Evolutionary conservation across 2,797 vertebrate genomes (phyloP).

Genomic region (Scomberomorus guttatus): DNA sequence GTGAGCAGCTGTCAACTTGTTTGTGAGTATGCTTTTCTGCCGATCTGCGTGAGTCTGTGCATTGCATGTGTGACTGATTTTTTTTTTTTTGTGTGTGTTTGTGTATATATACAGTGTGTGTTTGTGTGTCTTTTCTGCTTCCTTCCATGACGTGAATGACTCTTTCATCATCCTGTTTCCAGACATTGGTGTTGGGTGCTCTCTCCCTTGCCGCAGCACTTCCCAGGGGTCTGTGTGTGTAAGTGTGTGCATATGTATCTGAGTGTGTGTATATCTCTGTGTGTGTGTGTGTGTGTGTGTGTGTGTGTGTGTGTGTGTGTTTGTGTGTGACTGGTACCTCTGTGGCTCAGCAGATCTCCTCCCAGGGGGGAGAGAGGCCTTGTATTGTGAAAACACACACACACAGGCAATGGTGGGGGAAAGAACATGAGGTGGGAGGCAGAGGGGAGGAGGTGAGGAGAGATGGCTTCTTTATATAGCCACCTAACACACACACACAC

Average conservation of each 20-base stretch:
- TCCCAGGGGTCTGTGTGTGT: conserved; percentile 61
- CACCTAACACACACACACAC: conserved; percentile 46
- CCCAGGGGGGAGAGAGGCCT: conserved; percentile 35
- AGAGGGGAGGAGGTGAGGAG: conserved; percentile 58
- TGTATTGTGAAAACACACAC: conserved; percentile 60
- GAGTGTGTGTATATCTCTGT: too few species aligned
- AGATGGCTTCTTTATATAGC: conserved; percentile 69
- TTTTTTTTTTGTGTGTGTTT: neutral
- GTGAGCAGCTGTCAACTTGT: conserved; percentile 73
- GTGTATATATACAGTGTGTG: neutral
- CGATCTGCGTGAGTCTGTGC: conserved; percentile 15
- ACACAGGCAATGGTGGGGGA: conserved; percentile 33
- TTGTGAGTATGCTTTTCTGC: conserved; percentile 34
- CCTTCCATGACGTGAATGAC: conserved; percentile 72
- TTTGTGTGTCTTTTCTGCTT: conserved; percentile 40
- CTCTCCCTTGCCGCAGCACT: conserved; percentile 58
- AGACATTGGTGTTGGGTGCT: conserved; percentile 78
- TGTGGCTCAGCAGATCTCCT: conserved; percentile 57
- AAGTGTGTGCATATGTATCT: conserved; percentile 21
- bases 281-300: neutral
- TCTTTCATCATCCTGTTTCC: conserved; percentile 83
- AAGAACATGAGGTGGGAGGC: conserved; percentile 54
- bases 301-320: conserved; percentile 4
- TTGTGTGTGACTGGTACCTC: conserved; percentile 47
- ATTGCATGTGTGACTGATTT: neutral